These are phyloP conservation scores for Taeniopygia guttata DNA, from an alignment of 2,797 vertebrate genomes.

Conservation along the genomic window DNA sequence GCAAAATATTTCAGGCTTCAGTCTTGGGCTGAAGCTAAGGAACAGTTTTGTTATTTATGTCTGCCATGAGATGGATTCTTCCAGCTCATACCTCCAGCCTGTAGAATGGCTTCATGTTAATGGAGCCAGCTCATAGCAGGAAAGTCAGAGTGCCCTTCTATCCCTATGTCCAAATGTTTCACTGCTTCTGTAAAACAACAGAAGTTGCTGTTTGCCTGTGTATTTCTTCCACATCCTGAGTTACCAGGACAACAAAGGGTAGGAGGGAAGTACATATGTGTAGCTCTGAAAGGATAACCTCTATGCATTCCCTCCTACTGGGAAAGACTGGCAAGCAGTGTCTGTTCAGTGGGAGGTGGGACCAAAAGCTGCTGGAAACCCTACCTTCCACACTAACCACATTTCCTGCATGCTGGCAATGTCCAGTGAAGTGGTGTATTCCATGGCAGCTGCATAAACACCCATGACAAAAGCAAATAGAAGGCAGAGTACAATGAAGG, in stretches of 20 bases:
- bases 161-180: neutral
- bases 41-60: neutral
- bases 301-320: neutral
- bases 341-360: neutral
- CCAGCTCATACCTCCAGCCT: neutral
- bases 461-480: neutral
- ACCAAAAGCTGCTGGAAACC: neutral
- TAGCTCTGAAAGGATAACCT: neutral
- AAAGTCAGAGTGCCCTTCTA: neutral
- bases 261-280: neutral
- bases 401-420: neutral
- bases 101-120: neutral
- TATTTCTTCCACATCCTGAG: neutral
- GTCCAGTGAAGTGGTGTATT: neutral
- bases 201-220: neutral
- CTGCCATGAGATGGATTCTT: neutral
- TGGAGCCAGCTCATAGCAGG: neutral
- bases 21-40: neutral
- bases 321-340: neutral
- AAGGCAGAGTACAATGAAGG: neutral
- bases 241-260: conserved; percentile 53
- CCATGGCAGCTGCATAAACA: neutral
- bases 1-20: neutral
- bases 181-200: neutral
- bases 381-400: neutral